Evolutionary conservation across 2,113 vertebrate genomes (phyloP), one percentile per base, ranked within the genome.

Genomic region (Ancistrus triradiatus): DNA sequence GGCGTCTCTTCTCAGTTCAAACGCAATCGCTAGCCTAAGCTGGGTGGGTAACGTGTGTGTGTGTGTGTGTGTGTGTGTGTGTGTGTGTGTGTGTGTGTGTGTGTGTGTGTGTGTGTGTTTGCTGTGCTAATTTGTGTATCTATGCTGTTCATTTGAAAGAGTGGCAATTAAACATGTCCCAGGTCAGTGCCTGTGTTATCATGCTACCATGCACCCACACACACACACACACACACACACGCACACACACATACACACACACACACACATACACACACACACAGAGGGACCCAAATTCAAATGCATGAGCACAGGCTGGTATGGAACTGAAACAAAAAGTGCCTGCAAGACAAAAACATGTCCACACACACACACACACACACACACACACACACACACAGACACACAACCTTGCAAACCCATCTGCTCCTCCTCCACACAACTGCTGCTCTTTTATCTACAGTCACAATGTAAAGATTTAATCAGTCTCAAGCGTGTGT

Each of bases 381-480:
- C n/a, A 42, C 35, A 47, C 22, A 10, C 25, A 66, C 21, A 21
- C 14, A 22, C 8, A 28, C 22, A 38, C 17, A 37, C 49, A 43
- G 21, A 40, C 21, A 21, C 52, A 57, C 13, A 14, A 4, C 11
- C 8, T n/a, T 9, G 22, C 22, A 35, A 63, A 21, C 48, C 60
- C 47, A 63, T 51, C 48, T 63, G 60, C 42, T 63, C 48, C 48
- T 27, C 59, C 46, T 50, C 51, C 60, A 31, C 60, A 63, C n/a
- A 42, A 31, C 48, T 52, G 48, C 60, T 31, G 47, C 48, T 63
- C 48, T 37, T 52, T 63, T 52, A 52, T 52, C 60, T 52, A n/a
- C 24, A 28, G 37, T 10, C 8, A 15, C 48, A 63, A 63, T 63
- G 24, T 63, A 52, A 52, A 52, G 24, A 63, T 52, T 22, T 63